These are phyloP conservation scores for Cossypha heuglini DNA, from an alignment of 2,797 vertebrate genomes.

Conservation along the genomic window DNA sequence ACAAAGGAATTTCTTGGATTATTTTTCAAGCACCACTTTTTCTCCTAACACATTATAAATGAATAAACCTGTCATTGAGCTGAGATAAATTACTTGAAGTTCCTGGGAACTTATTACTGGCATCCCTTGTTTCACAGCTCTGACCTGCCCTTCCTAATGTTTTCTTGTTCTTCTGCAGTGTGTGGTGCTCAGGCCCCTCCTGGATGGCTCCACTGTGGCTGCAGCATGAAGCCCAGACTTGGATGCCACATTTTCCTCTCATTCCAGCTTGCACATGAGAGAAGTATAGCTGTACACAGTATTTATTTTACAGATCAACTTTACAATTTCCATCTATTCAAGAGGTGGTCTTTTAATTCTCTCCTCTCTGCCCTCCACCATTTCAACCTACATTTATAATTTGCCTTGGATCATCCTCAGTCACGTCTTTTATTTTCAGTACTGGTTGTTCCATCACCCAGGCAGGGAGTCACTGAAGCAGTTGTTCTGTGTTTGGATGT, in stretches of 20 bases:
- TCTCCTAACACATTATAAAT: neutral
- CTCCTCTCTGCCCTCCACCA: neutral
- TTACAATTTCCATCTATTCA: neutral
- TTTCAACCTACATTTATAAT: neutral
- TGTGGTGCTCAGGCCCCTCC: neutral
- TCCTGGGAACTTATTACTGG: conserved; percentile 13
- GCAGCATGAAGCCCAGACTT: neutral
- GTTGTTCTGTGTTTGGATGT: neutral
- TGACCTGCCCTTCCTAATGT: neutral
- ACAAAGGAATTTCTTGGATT: neutral
- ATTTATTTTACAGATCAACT: neutral
- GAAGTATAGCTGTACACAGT: neutral
- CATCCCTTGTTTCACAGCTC: neutral
- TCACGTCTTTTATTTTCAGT: neutral
- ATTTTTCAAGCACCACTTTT: neutral
- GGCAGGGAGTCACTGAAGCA: neutral
- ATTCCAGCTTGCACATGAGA: neutral
- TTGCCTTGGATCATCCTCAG: neutral
- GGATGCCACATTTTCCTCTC: neutral
- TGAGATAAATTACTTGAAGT: conserved; percentile 24
- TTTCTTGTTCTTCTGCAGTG: fast-evolving
- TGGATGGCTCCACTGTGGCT: neutral
- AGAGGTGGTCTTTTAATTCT: neutral
- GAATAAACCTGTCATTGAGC: conserved; percentile 24
- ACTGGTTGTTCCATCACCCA: neutral